A percentile compares a stretch with the other conserved stretches of the same genome.
phyloP scores from a whole-genome alignment of 2,113 vertebrate species.

The Bubo scandiacus region DNA sequence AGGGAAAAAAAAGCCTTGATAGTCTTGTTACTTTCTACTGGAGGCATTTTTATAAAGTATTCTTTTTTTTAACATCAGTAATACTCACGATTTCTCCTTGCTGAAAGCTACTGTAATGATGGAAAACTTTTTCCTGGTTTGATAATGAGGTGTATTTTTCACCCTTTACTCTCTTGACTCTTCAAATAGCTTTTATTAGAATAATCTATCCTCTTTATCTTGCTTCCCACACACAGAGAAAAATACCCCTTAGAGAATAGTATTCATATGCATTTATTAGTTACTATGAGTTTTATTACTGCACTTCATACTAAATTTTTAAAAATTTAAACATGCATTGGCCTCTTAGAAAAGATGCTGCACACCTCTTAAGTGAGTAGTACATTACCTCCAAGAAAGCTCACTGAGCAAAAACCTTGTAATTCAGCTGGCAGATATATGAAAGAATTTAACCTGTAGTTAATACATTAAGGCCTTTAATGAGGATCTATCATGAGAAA shows the following conservation, averaged over 20 bases:
- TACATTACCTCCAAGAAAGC: not conserved
- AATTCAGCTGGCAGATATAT: not conserved
- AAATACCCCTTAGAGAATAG: not conserved
- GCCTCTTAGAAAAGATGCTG: not conserved
- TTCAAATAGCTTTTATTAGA: not conserved
- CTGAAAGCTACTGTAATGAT: not conserved
- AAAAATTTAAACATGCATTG: not conserved
- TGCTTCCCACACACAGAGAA: not conserved
- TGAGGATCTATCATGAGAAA: not conserved
- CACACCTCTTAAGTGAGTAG: not conserved
- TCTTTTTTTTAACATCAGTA: not conserved
- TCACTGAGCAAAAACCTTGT: not conserved
- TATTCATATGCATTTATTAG: not conserved
- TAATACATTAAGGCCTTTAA: not conserved
- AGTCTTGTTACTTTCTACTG: not conserved
- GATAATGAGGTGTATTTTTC: not conserved
- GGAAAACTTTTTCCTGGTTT: not conserved
- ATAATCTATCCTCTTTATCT: not conserved
- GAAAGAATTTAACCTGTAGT: not conserved
- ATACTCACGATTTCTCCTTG: not conserved
- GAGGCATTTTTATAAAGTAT: not conserved
- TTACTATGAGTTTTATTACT: not conserved
- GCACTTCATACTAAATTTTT: not conserved
- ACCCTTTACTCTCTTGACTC: not conserved
- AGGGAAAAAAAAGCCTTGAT: not conserved